A percentile compares a stretch with the other conserved stretches of the same genome.
These are phyloP conservation scores for Drosophila suzukii DNA, from an alignment of 1,140 invertebrate species.

Conservation along the genomic window DNA sequence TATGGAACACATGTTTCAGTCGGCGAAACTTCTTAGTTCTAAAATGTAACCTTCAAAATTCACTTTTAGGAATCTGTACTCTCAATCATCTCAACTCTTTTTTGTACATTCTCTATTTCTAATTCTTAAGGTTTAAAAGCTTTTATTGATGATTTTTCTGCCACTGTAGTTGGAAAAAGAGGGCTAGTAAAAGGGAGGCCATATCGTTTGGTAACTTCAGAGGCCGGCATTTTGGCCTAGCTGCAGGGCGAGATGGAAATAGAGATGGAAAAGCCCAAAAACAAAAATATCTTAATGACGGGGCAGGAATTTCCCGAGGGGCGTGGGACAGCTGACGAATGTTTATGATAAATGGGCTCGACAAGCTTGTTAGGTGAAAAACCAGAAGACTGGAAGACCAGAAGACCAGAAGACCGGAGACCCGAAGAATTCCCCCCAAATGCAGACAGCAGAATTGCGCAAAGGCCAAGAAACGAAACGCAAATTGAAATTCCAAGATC, in stretches of 20 bases:
- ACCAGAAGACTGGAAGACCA: conserved; percentile 3
- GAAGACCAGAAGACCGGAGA: neutral
- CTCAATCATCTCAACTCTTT: neutral
- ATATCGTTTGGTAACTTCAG: conserved; percentile 33
- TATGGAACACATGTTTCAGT: no score
- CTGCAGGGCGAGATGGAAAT: conserved; percentile 47
- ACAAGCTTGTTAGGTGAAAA: conserved; percentile 60
- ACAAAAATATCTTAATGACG: conserved; percentile 46
- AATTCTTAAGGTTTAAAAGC: no score
- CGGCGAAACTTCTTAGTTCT: no score
- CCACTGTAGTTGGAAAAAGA: neutral
- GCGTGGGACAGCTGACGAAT: conserved; percentile 50
- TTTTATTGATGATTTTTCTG: neutral
- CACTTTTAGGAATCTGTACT: neutral
- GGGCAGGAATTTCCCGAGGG: conserved; percentile 22
- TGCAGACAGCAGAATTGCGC: conserved; percentile 26
- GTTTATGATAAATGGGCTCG: conserved; percentile 71
- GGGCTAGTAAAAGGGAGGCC: neutral
- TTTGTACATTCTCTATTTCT: no score
- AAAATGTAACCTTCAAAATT: no score
- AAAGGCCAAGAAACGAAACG: conserved; percentile 45
- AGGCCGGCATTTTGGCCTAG: conserved; percentile 16
- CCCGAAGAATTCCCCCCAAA: conserved; percentile 3
- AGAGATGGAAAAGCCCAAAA: conserved; percentile 33
- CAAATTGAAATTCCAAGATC: conserved; percentile 79